These are phyloP conservation scores for Epinephelus malabaricus DNA, from an alignment of 2,797 vertebrate genomes.

Conservation along the genomic window DNA sequence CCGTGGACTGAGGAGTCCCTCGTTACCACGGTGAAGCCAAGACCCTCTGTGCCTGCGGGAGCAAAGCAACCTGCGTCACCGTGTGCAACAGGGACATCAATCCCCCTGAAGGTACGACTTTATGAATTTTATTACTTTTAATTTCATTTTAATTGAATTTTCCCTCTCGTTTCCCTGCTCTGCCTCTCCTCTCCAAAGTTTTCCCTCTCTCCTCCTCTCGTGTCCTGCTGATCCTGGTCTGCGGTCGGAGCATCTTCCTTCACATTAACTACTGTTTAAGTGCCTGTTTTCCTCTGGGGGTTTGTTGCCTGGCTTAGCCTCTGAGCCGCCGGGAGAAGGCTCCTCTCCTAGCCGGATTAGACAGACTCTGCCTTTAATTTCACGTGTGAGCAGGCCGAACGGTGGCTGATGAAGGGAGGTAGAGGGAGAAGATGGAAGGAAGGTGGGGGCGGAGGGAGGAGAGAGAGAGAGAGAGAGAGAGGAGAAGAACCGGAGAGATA, in stretches of 20 bases:
- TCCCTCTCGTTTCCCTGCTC: not conserved
- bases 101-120: slow-evolving; percentile 32
- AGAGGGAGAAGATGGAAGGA: slow-evolving; percentile 57
- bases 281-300: slow-evolving; percentile 61
- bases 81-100: slow-evolving; percentile 12
- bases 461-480: slow-evolving; percentile 18
- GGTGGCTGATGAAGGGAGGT: slow-evolving; percentile 65
- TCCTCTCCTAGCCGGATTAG: slow-evolving; percentile 77
- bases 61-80: slow-evolving; percentile 30
- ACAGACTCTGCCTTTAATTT: slow-evolving; percentile 87
- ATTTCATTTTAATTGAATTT: slow-evolving; percentile 62
- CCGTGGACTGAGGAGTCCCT: slow-evolving; percentile 92
- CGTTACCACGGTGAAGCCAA: slow-evolving; percentile 97
- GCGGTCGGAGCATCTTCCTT: slow-evolving; percentile 53
- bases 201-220: slow-evolving; percentile 16
- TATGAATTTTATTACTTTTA: slow-evolving; percentile 53
- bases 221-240: slow-evolving; percentile 34
- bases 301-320: slow-evolving; percentile 53
- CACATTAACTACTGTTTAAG: slow-evolving; percentile 71
- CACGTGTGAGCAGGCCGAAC: slow-evolving; percentile 84
- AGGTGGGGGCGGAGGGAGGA: slow-evolving; percentile 4
- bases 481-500: slow-evolving; percentile 50
- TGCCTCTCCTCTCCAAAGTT: not conserved
- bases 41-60: slow-evolving; percentile 90
- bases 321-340: slow-evolving; percentile 57